phyloP scores from a whole-genome alignment of 2,797 vertebrate genomes.

The Apogon talboti region DNA sequence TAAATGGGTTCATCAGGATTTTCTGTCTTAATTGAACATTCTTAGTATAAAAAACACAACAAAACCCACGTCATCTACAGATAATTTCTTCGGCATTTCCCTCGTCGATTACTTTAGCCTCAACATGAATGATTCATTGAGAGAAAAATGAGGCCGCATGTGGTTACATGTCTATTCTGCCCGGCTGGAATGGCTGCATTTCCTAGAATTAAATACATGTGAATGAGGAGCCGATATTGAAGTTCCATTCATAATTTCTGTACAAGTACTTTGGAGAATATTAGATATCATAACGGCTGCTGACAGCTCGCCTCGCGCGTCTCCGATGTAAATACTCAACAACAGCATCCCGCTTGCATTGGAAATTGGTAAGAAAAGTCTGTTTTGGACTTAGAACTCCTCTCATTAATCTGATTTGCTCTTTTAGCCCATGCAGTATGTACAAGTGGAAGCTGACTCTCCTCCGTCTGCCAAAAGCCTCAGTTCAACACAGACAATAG shows the following conservation, averaged over 20 bases:
- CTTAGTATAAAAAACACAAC: not conserved
- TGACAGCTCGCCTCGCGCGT: too few species aligned
- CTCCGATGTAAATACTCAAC: not conserved
- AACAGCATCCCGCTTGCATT: not conserved
- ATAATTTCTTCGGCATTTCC: not conserved
- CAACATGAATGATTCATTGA: slow-evolving; percentile 71
- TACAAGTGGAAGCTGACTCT: not conserved
- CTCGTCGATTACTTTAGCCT: slow-evolving; percentile 12
- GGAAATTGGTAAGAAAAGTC: not conserved
- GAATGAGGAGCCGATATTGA: not conserved
- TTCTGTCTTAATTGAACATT: not conserved
- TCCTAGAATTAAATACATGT: slow-evolving; percentile 55
- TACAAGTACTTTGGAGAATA: not conserved
- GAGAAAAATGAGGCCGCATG: slow-evolving; percentile 60
- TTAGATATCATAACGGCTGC: too few species aligned
- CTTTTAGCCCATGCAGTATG: not conserved
- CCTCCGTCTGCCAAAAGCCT: slow-evolving; percentile 12
- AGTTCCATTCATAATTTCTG: not conserved
- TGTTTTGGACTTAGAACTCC: not conserved
- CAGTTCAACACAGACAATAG: slow-evolving; percentile 25
- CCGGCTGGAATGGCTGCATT: slow-evolving; percentile 38
- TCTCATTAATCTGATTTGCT: not conserved
- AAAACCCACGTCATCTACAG: slow-evolving; percentile 7
- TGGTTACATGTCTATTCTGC: slow-evolving; percentile 66
- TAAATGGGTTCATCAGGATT: too few species aligned